Conservation (phyloP, 2,888 invertebrate genomes). For the Blera fallax region DNA sequence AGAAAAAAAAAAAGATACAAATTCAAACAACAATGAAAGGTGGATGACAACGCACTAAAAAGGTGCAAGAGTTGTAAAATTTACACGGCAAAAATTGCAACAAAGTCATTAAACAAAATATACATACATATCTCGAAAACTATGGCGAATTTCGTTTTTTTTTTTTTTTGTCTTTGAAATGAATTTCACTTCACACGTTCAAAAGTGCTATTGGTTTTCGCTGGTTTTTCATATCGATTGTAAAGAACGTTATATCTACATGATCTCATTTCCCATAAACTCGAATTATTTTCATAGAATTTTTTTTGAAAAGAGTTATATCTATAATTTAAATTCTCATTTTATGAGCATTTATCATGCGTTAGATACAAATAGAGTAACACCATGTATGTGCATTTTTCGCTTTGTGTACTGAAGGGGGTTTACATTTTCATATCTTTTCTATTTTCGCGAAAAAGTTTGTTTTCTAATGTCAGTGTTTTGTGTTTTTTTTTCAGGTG, state of each 20-base stretch:
- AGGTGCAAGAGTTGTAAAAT: slow-evolving; percentile 21
- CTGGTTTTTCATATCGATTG: neutral
- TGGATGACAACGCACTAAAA: neutral
- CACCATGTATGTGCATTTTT: neutral
- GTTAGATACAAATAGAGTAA: neutral
- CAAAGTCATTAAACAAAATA: slow-evolving; percentile 1
- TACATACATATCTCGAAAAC: too few relatives aligned
- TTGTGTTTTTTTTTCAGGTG: slow-evolving; percentile 54
- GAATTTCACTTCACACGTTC: neutral
- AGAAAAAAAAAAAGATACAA: neutral
- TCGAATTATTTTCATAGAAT: too few relatives aligned
- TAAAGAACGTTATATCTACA: neutral
- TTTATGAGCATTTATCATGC: neutral
- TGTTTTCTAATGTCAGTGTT: neutral
- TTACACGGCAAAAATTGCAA: neutral
- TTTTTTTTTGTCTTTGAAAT: neutral
- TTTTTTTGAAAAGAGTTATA: too few relatives aligned
- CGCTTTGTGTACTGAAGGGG: neutral
- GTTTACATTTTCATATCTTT: neutral
- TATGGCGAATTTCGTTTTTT: too few relatives aligned
- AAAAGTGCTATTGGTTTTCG: neutral
- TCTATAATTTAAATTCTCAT: neutral
- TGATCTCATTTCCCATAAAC: too few relatives aligned
- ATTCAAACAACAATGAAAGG: neutral
- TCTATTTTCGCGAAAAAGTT: neutral